These are phyloP conservation scores for Schizopygopsis pylzovi DNA, from an alignment of 2,797 vertebrate species.

Conservation along the genomic window DNA sequence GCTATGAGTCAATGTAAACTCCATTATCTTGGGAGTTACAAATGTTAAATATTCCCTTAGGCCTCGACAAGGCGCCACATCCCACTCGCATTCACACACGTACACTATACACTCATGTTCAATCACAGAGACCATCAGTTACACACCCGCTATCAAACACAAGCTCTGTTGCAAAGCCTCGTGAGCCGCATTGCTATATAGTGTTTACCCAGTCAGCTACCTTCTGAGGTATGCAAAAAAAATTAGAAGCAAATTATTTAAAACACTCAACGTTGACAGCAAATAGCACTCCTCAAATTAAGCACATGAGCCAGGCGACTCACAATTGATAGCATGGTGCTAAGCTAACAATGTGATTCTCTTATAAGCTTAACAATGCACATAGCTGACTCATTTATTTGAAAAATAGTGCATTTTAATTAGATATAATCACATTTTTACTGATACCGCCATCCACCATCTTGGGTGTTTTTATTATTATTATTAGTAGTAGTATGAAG, in stretches of 20 bases:
- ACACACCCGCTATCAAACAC: conserved; percentile 2
- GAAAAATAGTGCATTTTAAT: not conserved
- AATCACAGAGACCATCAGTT: conserved; percentile 24
- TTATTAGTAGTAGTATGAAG: not conserved
- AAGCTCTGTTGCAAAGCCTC: not conserved
- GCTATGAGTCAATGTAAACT: conserved; percentile 15
- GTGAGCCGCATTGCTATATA: not conserved
- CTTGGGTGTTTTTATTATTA: not conserved
- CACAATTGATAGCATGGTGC: not conserved
- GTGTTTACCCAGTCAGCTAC: not conserved
- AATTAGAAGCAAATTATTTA: not conserved
- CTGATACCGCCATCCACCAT: not conserved
- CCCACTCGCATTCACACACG: conserved; percentile 19
- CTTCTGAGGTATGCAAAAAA: not conserved
- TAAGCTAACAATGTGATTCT: not conserved
- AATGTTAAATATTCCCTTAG: conserved; percentile 68
- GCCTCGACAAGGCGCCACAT: conserved; percentile 43
- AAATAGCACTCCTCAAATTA: not conserved
- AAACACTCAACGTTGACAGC: not conserved
- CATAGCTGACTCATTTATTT: not conserved
- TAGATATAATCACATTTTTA: not conserved
- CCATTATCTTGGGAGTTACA: conserved; percentile 57
- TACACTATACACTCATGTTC: conserved; percentile 32
- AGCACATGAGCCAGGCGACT: not conserved
- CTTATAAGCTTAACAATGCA: not conserved